Evolutionary conservation across 2,113 vertebrate species (phyloP).

Genomic region (Speoplatyrhinus poulsoni): DNA sequence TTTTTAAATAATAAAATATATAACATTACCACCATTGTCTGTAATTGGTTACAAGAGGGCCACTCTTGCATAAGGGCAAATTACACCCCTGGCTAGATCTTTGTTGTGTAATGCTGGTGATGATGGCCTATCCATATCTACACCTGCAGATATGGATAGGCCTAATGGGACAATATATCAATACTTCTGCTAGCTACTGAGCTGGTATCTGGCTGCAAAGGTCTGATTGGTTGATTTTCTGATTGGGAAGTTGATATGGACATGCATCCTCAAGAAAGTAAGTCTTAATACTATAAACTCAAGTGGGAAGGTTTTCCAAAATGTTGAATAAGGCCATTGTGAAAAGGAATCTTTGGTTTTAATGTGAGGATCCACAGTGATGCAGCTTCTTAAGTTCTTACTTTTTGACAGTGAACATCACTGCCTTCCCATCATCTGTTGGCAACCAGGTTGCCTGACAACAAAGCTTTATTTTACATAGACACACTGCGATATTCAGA

Average conservation of each 20-base stretch:
- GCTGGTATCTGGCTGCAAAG: constrained; percentile 17
- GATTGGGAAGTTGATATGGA: too few species aligned
- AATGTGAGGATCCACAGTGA: background rate
- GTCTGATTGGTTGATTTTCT: constrained; percentile 16
- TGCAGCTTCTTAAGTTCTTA: constrained; percentile 10
- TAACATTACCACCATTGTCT: too few species aligned
- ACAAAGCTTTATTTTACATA: constrained; percentile 22
- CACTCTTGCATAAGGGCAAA: background rate
- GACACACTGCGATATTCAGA: background rate
- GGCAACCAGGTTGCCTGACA: constrained; percentile 37
- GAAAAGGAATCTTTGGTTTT: background rate
- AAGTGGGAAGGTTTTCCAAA: background rate
- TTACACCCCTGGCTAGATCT: background rate
- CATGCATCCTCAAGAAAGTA: background rate
- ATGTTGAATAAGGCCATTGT: background rate
- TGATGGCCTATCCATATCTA: background rate
- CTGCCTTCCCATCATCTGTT: constrained; percentile 5
- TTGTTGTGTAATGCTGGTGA: constrained; percentile 32
- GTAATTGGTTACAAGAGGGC: too few species aligned
- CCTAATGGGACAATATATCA: constrained; percentile 21
- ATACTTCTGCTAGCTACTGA: constrained; percentile 25
- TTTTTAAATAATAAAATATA: too few species aligned
- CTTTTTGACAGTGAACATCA: too few species aligned
- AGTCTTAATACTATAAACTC: background rate
- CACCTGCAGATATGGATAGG: too few species aligned